Evolutionary conservation across 2,797 vertebrate genomes (phyloP), one percentile per base, ranked within the genome.

Genomic region (Eulemur rubriventer): DNA sequence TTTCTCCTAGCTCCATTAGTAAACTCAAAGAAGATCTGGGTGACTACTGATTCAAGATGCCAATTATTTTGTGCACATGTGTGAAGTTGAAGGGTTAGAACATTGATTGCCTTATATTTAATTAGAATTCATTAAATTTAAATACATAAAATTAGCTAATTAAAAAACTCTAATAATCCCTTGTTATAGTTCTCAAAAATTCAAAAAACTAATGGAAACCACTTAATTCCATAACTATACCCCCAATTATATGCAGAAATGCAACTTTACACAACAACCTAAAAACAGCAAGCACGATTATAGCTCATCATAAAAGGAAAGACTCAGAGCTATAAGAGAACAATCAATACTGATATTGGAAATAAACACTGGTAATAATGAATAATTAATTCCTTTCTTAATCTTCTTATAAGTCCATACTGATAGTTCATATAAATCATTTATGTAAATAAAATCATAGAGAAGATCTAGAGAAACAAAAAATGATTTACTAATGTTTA

Each of bases 81-180:
- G 24, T 89, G 52, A 43, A 67, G 6, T n/a, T 65, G 20, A 89
- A 94, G 24, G 1, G 30, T 82, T 76, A 89, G 35, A 48, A 84
- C 10, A 63, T n/a, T 69, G 22, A 38, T 41, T 50, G 33, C 4
- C 26, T 83, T 70, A 75, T 48, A 41, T 55, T 57, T 89, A 80
- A 85, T 91, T 94, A 63, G 11, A 73, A 92, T 46, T 57, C 43
- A 92, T 59, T 59, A 83, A 79, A 90, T 14, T 87, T 57, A 84
- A 72, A 69, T 52, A 50, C 41, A 61, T n/a, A 33, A 80, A 79
- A 75, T 70, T 73, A 92, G 10, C 86, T 70, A 61, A 89, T 61
- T 89, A 84, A 89, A 90, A 57, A 10, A 43, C 33, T 22, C 24
- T 12, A 46, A 26, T 46, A 63, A 78, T 89, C 33, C 43, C 12